A percentile compares a stretch with the other conserved stretches of the same genome.
phyloP scores from a whole-genome alignment of 2,113 vertebrate species.

The Dipodomys ordii region DNA sequence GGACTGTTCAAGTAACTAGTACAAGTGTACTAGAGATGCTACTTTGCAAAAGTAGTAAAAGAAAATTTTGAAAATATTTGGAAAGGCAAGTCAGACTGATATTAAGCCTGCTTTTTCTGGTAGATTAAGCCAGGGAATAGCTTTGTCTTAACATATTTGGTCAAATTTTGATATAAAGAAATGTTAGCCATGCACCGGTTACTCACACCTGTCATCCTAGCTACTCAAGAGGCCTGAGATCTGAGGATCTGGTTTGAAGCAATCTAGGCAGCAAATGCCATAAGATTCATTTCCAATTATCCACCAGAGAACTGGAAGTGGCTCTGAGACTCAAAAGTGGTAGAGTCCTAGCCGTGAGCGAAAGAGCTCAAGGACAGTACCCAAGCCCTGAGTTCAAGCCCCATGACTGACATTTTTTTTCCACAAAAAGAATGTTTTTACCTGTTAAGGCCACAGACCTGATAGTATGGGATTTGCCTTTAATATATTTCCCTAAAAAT shows the following conservation, averaged over 20 bases:
- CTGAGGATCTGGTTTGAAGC: no score
- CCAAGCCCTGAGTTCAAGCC: no score
- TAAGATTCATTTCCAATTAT: no score
- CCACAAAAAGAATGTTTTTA: not conserved
- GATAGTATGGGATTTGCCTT: not conserved
- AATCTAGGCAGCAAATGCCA: no score
- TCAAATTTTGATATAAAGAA: slow-evolving; percentile 38
- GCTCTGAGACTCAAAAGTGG: no score
- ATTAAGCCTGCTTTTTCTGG: not conserved
- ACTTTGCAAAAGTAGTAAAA: slow-evolving; percentile 11
- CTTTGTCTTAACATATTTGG: slow-evolving; percentile 14
- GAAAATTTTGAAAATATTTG: slow-evolving; percentile 5
- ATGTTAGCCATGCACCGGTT: not conserved
- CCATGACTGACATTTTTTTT: no score
- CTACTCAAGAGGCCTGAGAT: no score
- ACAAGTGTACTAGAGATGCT: not conserved
- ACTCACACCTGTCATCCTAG: no score
- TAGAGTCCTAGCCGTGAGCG: no score
- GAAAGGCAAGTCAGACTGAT: not conserved
- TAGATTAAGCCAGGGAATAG: not conserved
- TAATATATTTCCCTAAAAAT: not conserved
- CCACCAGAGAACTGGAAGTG: no score
- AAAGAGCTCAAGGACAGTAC: no score
- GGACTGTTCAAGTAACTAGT: not conserved
- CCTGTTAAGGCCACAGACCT: not conserved